These are phyloP conservation scores for Leptothorax acervorum DNA, from an alignment of 2,888 invertebrate genomes.

Conservation along the genomic window DNA sequence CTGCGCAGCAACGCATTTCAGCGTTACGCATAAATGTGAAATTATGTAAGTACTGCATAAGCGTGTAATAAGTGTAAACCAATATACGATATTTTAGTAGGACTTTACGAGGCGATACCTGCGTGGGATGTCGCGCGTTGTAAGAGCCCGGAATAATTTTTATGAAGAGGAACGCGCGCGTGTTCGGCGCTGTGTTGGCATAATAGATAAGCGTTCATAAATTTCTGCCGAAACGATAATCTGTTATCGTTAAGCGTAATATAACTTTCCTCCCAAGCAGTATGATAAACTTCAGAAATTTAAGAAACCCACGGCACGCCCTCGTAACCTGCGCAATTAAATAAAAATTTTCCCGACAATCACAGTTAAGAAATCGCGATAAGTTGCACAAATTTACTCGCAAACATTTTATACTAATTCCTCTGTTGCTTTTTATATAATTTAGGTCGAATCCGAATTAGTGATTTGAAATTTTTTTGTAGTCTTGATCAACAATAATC, in stretches of 20 bases:
- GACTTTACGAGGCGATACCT: constrained; percentile 64
- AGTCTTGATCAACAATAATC: no score
- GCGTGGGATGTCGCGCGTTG: constrained; percentile 66
- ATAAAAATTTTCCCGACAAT: background rate
- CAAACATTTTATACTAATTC: background rate
- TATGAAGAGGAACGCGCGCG: constrained; percentile 59
- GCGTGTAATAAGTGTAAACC: constrained; percentile 66
- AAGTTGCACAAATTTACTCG: background rate
- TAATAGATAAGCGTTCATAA: constrained; percentile 66
- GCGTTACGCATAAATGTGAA: constrained; percentile 46
- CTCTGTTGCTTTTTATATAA: background rate
- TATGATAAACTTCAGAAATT: constrained; percentile 12
- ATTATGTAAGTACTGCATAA: constrained; percentile 67
- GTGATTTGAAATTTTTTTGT: no score
- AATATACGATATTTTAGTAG: constrained; percentile 65
- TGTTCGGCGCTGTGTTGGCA: constrained; percentile 32
- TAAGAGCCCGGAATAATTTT: constrained; percentile 56
- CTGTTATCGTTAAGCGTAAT: constrained; percentile 59
- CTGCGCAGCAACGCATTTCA: constrained; percentile 42
- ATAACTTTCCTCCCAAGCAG: constrained; percentile 12
- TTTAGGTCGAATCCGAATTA: background rate
- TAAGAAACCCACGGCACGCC: background rate
- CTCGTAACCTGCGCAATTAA: background rate
- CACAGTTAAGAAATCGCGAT: background rate
- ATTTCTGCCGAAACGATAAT: constrained; percentile 59